Evolutionary conservation across 2,888 invertebrate species (phyloP), one percentile per base, ranked within the genome.

Genomic region (Patella depressa): DNA sequence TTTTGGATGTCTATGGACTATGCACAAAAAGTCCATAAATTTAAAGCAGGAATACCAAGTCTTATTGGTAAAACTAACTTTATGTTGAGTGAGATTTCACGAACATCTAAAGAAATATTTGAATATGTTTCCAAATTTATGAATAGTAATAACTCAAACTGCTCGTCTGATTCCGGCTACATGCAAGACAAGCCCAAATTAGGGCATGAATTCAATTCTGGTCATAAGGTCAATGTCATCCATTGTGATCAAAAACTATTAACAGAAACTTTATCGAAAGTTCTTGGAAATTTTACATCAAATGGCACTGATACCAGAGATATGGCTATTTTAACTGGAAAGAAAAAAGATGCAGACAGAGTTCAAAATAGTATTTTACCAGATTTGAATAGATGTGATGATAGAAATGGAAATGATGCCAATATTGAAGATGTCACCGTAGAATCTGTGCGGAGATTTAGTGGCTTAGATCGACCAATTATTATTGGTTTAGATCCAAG

Each of bases 1-100:
- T 88, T 87, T 78, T 88, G 88, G 88, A 80, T 88, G 4, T 87
- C 87, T 76, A 86, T 88, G 87, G 88, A 88, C 79, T 88, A 88
- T 79, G 84, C 88, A 17, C 87, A 87, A 74, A 88, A 88, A 78
- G 88, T 88, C 55, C 88, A 88, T 79, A 88, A 88, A 75, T 88
- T 87, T 74, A 80, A 85, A 55, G 88, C 88, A 17, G 88, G 88
- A 0, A 76, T 88, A 11, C 88, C 88, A 11, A 80, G 83, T 15
- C 80, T 87, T 59, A 86, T 88, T 45, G 88, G 88, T 12, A 87
- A 87, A 78, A 85, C 87, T 78, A 88, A 88, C 71, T 88, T 87
- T 76, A 87, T 88, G 87, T 75, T 88, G 75, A 87, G 87, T 77
- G 88, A 88, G 77, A 83, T 88, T 11, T 85, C 87, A 55, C 78